Evolutionary conservation across 1,140 invertebrate species (phyloP), one percentile per base, ranked within the genome.

Genomic region (Stenopsyche tienmushanensis): DNA sequence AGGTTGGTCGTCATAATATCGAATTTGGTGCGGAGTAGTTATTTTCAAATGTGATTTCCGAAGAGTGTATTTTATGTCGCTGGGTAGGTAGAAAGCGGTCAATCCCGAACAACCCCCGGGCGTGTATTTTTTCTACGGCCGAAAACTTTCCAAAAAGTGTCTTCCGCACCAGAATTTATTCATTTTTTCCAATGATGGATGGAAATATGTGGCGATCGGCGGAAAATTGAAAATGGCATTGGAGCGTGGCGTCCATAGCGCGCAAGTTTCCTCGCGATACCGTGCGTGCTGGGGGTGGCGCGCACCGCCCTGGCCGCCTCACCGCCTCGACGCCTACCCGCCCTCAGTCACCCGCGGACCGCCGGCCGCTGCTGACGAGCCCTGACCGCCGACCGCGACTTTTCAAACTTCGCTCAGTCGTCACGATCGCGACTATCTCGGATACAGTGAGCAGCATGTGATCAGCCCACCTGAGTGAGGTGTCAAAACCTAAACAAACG

Each of bases 171-270:
- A n/a, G n/a, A n/a, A n/a, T n/a, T n/a, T n/a, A n/a, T n/a, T n/a
- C n/a, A n/a, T n/a, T n/a, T n/a, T n/a, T n/a, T n/a, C n/a, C n/a
- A n/a, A n/a, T n/a, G n/a, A n/a, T n/a, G n/a, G n/a, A n/a, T n/a
- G 29, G 13, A 34, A 34, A 34, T 34, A 13, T 13, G 29, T 13
- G 29, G 29, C 29, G 29, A 50, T 50, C 47, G 21, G 29, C 23
- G 53, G 54, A 29, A 57, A 57, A 57, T 57, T 57, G 54, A 57
- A 57, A 57, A 42, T 29, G 54, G 54, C 54, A 29, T 57, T 29
- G 54, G 34, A 42, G 54, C 54, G 54, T 34, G 26, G 23, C 23
- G 47, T 3, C 3, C 47, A 21, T 3, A 21, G 47, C 50, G 18
- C 21, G 18, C 47, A 21, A 34, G 29, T 34, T 34, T 34, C 29